Evolutionary conservation across 2,113 vertebrate species (phyloP), one percentile per base, ranked within the genome.

Genomic region (Connochaetes taurinus): DNA sequence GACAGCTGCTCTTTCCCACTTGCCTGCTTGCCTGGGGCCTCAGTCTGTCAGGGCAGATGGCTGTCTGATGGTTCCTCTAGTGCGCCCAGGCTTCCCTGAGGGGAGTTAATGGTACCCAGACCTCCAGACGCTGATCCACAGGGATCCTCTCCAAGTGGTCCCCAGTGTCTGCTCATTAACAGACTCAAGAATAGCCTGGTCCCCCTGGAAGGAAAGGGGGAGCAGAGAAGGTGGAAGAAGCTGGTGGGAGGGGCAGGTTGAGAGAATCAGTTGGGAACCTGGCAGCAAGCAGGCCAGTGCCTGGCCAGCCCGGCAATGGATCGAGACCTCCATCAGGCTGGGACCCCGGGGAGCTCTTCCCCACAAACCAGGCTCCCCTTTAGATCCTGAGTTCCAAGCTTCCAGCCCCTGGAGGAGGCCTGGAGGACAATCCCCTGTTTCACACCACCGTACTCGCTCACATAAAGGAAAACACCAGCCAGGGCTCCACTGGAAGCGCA

Each of bases 41-140:
- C 31, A 17, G 33, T 50, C 40, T 50, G 43, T 29, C n/a, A 2
- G 3, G 45, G 55, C 76, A 29, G 43, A 25, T 21, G 57, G 76
- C 9, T 25, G 25, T 8, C 57, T 19, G 23, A 81, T 25, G 0
- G 25, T 17, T 33, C 29, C 31, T 58, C 40, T 15, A 33, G 21
- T 2, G 29, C 0, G 1, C 43, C 23, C 23, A 27, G 9, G 23
- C 45, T 33, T 62, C 11, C n/a, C 12, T 3, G 12, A 33, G 4
- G 87, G 50, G 10, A 40, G 45, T 33, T 50, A 10, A 52, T 36
- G 2, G 17, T 19, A 16, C 10, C 10, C 1, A 2, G 16, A 60
- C n/a, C 57, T 64, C 90, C 10, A 64, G 45, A 64, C 3, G 10
- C 29, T 31, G 45, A 82, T 58, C 43, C 45, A 52, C 33, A 62